A percentile compares a stretch with the other conserved stretches of the same genome.
Conservation (phyloP, 2,797 vertebrate species). For the Melopsittacus undulatus region DNA sequence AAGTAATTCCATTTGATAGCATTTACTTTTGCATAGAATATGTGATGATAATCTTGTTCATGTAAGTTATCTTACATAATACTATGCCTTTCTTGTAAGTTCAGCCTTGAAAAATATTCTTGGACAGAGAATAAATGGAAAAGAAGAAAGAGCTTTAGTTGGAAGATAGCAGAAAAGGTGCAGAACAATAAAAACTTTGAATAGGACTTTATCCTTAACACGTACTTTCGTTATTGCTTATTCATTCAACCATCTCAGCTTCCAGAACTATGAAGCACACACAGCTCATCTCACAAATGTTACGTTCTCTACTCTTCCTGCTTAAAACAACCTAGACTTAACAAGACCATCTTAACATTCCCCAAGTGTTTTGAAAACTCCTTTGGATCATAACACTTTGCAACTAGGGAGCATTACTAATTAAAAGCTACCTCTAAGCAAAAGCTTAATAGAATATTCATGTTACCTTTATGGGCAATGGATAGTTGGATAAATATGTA, state of each 20-base stretch:
- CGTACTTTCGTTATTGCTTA: background rate
- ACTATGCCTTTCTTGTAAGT: background rate
- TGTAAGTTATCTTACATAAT: background rate
- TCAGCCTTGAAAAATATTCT: background rate
- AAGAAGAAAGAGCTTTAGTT: background rate
- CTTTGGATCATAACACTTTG: background rate
- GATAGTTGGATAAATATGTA: background rate
- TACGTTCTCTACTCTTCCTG: fast-evolving
- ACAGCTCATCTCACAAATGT: background rate
- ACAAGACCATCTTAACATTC: background rate
- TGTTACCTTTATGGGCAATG: background rate
- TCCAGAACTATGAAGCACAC: background rate
- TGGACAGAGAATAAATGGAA: background rate
- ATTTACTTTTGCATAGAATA: background rate
- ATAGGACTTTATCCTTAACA: background rate
- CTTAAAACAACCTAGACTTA: background rate
- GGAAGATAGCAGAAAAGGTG: background rate
- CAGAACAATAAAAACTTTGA: background rate
- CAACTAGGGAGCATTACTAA: background rate
- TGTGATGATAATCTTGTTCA: background rate
- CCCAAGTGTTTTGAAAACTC: background rate
- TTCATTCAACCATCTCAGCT: background rate
- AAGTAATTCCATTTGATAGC: background rate
- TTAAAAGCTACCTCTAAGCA: slow-evolving; percentile 31
- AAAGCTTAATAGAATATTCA: background rate